A percentile compares a stretch with the other conserved stretches of the same genome.
Conservation (phyloP, 2,888 invertebrate species). For the Tinea trinotella region DNA sequence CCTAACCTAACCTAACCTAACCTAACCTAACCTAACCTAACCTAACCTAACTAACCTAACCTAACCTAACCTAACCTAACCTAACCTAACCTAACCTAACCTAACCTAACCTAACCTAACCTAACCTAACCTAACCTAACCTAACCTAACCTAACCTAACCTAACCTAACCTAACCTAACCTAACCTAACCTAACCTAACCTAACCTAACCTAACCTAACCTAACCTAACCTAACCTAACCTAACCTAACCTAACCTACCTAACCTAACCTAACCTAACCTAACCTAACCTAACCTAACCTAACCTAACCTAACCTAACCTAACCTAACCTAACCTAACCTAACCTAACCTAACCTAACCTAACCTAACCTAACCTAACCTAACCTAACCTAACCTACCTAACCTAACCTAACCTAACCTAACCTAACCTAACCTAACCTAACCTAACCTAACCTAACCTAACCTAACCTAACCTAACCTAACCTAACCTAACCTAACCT, state of each 20-base stretch:
- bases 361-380: constrained; percentile 23
- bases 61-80: constrained; percentile 22
- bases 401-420: constrained; percentile 23
- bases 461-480: background rate
- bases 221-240: constrained; percentile 20
- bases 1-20: constrained; percentile 23
- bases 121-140: constrained; percentile 22
- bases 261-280: constrained; percentile 24
- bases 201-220: constrained; percentile 17
- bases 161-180: constrained; percentile 23
- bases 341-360: constrained; percentile 23
- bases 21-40: constrained; percentile 21
- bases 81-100: constrained; percentile 22
- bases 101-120: constrained; percentile 22
- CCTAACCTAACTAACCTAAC: constrained; percentile 21
- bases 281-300: constrained; percentile 18
- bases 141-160: constrained; percentile 16
- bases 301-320: constrained; percentile 23
- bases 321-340: constrained; percentile 24
- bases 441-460: background rate
- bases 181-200: constrained; percentile 15
- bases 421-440: constrained; percentile 22
- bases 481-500: constrained; percentile 18
- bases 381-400: constrained; percentile 20
- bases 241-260: constrained; percentile 23